phyloP scores from a whole-genome alignment of 2,888 invertebrate species.

The Pandemis corylana region DNA sequence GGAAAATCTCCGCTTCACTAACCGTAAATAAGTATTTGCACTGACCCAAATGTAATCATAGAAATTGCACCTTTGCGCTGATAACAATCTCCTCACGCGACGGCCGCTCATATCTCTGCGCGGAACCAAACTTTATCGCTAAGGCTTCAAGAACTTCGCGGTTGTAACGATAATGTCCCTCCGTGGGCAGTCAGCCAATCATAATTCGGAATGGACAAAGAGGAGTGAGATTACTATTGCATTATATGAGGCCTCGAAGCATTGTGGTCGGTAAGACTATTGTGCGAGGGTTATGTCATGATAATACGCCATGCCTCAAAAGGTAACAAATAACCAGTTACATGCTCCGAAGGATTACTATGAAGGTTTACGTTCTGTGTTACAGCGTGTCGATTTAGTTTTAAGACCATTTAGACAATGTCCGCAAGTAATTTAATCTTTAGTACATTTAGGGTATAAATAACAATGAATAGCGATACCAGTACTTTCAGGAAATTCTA shows the following conservation, averaged over 20 bases:
- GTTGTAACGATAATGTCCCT: neutral
- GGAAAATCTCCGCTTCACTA: neutral
- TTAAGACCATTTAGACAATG: neutral
- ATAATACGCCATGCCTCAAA: neutral
- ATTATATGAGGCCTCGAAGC: conserved; percentile 2
- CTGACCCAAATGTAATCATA: conserved; percentile 1
- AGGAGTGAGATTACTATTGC: conserved; percentile 2
- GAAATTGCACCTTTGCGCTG: conserved; percentile 15
- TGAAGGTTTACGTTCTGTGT: neutral
- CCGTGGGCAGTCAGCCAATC: conserved; percentile 21
- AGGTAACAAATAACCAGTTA: neutral
- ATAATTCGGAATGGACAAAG: conserved; percentile 29
- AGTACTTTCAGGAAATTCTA: conserved; percentile 6
- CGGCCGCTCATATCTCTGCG: neutral
- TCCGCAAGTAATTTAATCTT: neutral
- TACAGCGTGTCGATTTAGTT: neutral
- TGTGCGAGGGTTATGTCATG: conserved; percentile 3
- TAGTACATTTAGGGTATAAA: neutral
- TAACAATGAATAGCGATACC: neutral
- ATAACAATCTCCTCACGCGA: conserved; percentile 10
- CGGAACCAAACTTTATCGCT: neutral
- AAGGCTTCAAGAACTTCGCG: neutral
- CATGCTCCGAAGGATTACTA: neutral
- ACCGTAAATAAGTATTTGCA: conserved; percentile 10
- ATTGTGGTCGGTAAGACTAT: conserved; percentile 3